Evolutionary conservation across 2,113 vertebrate genomes (phyloP).

Genomic region (Centropristis striata): DNA sequence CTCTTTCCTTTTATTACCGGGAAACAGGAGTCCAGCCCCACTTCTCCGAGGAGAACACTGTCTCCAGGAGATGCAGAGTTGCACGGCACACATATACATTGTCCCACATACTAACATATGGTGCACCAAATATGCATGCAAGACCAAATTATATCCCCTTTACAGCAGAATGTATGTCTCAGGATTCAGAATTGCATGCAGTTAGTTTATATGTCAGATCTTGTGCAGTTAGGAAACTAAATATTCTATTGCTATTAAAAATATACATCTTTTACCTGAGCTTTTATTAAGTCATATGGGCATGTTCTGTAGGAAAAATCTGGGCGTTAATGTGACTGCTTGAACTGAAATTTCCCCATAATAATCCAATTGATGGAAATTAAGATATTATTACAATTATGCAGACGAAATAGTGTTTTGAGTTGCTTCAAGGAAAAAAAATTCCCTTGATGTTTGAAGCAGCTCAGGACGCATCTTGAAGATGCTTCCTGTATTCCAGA

Average conservation of each 20-base stretch:
- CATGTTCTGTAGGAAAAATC: background rate
- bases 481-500: background rate
- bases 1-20: conserved; percentile 2
- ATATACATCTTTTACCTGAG: too few species aligned
- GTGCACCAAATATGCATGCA: background rate
- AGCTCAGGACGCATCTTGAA: background rate
- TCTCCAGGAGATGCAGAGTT: conserved; percentile 2
- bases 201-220: background rate
- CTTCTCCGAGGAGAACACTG: background rate
- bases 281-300: background rate
- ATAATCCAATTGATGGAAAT: background rate
- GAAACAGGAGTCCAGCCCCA: background rate
- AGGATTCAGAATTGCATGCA: background rate
- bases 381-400: background rate
- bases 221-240: background rate
- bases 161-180: background rate
- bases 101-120: background rate
- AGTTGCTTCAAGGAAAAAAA: conserved; percentile 19
- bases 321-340: background rate
- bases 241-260: background rate
- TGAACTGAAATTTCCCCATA: background rate
- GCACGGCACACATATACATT: conserved; percentile 1
- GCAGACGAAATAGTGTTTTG: conserved; percentile 7
- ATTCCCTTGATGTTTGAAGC: background rate
- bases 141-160: background rate